Evolutionary conservation across 2,113 vertebrate genomes (phyloP).

Genomic region (Pithys albifrons): DNA sequence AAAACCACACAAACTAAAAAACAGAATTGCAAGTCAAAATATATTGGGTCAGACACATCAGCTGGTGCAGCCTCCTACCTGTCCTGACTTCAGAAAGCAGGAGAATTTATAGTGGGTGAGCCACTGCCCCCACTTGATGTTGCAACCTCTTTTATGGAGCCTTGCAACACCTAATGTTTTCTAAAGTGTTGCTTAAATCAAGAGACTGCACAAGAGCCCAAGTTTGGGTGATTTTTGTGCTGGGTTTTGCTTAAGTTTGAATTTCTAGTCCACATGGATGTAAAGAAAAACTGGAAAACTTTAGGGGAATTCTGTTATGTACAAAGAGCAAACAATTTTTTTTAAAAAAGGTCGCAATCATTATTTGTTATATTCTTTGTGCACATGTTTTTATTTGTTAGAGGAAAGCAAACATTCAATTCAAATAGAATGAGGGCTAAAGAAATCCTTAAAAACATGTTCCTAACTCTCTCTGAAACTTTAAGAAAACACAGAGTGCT

Average conservation of each 20-base stretch:
- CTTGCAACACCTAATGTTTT: background rate
- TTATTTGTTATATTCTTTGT: background rate
- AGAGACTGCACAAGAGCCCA: background rate
- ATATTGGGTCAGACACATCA: background rate
- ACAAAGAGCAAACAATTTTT: background rate
- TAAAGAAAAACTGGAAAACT: background rate
- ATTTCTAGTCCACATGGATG: background rate
- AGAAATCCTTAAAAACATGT: background rate
- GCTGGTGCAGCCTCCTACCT: background rate
- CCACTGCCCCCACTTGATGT: background rate
- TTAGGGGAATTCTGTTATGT: background rate
- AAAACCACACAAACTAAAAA: background rate
- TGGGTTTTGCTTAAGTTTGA: background rate
- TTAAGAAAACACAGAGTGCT: background rate
- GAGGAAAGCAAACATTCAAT: background rate
- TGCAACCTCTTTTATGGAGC: background rate
- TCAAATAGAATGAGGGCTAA: background rate
- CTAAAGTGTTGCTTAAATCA: background rate
- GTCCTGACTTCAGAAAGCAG: background rate
- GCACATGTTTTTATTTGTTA: background rate
- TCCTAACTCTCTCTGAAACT: background rate
- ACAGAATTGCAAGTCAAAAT: background rate
- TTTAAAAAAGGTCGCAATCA: background rate
- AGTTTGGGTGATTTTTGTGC: background rate
- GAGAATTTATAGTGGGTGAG: background rate